Evolutionary conservation across 1,140 invertebrate genomes (phyloP).

Genomic region (Araneus ventricosus): DNA sequence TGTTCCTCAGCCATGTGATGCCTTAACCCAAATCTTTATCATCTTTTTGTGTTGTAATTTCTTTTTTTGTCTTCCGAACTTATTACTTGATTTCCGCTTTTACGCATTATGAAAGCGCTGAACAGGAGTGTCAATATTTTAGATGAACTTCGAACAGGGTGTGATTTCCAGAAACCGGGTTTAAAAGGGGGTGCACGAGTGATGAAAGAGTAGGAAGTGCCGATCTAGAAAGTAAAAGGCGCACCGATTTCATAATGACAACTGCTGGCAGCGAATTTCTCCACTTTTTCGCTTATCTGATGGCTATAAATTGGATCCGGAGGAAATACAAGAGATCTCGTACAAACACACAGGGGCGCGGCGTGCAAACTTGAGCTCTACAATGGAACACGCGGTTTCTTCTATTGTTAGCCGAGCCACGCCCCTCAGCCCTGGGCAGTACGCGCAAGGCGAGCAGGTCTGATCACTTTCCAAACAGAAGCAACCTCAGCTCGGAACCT

Average conservation of each 20-base stretch:
- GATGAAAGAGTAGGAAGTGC: too few relatives aligned
- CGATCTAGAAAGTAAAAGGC: too few relatives aligned
- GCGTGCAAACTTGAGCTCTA: not conserved
- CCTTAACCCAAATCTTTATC: too few relatives aligned
- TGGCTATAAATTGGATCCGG: not conserved
- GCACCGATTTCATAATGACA: too few relatives aligned
- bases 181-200: too few relatives aligned
- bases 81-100: not conserved
- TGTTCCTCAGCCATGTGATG: too few relatives aligned
- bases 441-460: not conserved
- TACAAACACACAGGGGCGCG: not conserved
- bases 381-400: not conserved
- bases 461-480: conserved; percentile 19
- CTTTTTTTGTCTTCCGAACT: not conserved
- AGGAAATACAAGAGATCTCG: not conserved
- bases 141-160: too few relatives aligned
- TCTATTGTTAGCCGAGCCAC: not conserved
- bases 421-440: not conserved
- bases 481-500: conserved; percentile 8
- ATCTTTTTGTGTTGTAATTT: not conserved
- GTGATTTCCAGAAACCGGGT: too few relatives aligned
- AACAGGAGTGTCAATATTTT: too few relatives aligned
- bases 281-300: too few relatives aligned
- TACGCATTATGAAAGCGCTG: not conserved
- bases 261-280: too few relatives aligned